A percentile compares a stretch with the other conserved stretches of the same genome.
phyloP scores from a whole-genome alignment of 2,888 invertebrate genomes.

The Microdon myrmicae region DNA sequence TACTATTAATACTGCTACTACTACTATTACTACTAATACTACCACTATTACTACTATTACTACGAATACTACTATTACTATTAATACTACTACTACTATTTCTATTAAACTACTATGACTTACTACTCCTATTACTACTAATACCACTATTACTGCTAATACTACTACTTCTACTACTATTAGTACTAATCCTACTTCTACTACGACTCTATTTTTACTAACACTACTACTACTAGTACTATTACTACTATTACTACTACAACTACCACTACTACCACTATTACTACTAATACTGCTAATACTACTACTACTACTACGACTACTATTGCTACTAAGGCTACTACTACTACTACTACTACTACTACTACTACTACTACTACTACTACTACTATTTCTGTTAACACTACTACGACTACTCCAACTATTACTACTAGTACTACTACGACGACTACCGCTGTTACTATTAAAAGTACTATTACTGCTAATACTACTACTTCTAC shows the following conservation, averaged over 20 bases:
- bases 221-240: neutral
- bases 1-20: no score
- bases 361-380: neutral
- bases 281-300: neutral
- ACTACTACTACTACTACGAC: neutral
- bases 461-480: neutral
- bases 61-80: no score
- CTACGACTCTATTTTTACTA: constrained; percentile 1
- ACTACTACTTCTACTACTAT: no score
- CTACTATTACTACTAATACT: no score
- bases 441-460: neutral
- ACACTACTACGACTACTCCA: neutral
- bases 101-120: no score
- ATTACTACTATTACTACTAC: neutral
- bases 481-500: neutral
- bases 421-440: neutral
- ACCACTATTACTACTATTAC: no score
- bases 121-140: no score
- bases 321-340: neutral
- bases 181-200: no score
- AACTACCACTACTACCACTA: neutral
- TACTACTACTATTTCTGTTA: neutral
- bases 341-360: neutral
- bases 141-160: no score
- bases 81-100: no score